Evolutionary conservation across 2,888 invertebrate genomes (phyloP).

Genomic region (Alsophila aescularia): DNA sequence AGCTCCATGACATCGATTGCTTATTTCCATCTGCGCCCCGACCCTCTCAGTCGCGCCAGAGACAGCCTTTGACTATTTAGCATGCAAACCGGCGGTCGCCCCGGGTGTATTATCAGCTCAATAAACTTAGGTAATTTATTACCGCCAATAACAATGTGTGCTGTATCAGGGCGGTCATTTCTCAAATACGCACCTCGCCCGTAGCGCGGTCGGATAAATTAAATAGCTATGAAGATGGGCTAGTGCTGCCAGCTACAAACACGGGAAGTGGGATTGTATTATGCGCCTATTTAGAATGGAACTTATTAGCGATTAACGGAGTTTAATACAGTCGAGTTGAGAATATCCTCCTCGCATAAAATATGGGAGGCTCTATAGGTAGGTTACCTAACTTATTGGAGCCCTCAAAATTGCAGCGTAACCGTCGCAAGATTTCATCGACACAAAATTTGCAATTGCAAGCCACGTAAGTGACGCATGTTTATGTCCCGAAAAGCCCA

Average conservation of each 20-base stretch:
- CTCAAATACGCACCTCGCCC: slow-evolving; percentile 77
- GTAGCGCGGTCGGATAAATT: slow-evolving; percentile 51
- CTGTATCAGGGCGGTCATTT: slow-evolving; percentile 72
- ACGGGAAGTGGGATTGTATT: not conserved
- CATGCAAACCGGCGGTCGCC: slow-evolving; percentile 45
- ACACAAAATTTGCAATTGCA: too few relatives aligned
- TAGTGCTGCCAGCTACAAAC: slow-evolving; percentile 11
- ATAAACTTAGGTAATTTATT: slow-evolving; percentile 73
- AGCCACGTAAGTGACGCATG: too few relatives aligned
- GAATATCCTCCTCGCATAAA: too few relatives aligned
- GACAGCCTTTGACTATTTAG: slow-evolving; percentile 42
- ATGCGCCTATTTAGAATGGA: too few relatives aligned
- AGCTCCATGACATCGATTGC: too few relatives aligned
- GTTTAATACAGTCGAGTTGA: too few relatives aligned
- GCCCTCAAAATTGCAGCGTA: too few relatives aligned
- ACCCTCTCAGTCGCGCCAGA: not conserved
- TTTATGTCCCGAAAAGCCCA: too few relatives aligned
- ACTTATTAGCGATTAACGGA: too few relatives aligned
- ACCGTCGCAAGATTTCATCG: too few relatives aligned
- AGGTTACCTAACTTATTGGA: too few relatives aligned
- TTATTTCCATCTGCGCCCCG: not conserved
- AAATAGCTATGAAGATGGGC: slow-evolving; percentile 44
- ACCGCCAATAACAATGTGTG: slow-evolving; percentile 73
- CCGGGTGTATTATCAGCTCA: slow-evolving; percentile 64
- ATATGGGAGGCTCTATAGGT: too few relatives aligned